Percentiles rank a stretch among this genome's conserved stretches.
These are phyloP conservation scores for Diaprepes abbreviatus DNA, from an alignment of 2,888 invertebrate genomes.

Conservation along the genomic window DNA sequence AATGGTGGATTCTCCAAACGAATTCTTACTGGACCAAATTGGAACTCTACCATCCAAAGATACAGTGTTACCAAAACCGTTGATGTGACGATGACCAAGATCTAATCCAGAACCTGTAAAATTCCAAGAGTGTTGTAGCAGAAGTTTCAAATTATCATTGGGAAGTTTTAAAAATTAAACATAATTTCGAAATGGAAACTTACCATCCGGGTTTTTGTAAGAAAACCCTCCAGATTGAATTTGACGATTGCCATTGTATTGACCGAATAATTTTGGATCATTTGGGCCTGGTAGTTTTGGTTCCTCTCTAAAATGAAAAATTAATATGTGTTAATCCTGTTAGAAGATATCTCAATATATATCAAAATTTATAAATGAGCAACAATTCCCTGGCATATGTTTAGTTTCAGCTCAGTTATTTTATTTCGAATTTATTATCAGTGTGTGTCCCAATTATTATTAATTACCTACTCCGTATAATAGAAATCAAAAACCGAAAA, in stretches of 20 bases:
- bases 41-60: constrained; percentile 6
- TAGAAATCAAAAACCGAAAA: too few relatives aligned
- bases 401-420: too few relatives aligned
- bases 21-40: constrained; percentile 4
- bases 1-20: constrained; percentile 6
- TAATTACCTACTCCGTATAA: too few relatives aligned
- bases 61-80: constrained; percentile 17
- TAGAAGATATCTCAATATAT: too few relatives aligned
- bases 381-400: too few relatives aligned
- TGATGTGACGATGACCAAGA: constrained; percentile 14
- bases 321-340: too few relatives aligned
- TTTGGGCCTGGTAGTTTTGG: neutral
- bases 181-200: too few relatives aligned
- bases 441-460: too few relatives aligned
- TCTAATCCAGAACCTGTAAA: constrained; percentile 17
- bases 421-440: too few relatives aligned
- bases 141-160: too few relatives aligned
- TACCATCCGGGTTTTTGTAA: constrained; percentile 16
- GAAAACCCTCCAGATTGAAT: neutral
- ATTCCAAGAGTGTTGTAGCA: too few relatives aligned
- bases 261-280: neutral
- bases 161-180: neutral
- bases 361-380: too few relatives aligned
- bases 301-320: neutral
- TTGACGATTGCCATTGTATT: neutral